Percentiles rank a stretch among this genome's conserved stretches.
Conservation (phyloP, 2,113 vertebrate species). For the Dasyurus viverrinus region DNA sequence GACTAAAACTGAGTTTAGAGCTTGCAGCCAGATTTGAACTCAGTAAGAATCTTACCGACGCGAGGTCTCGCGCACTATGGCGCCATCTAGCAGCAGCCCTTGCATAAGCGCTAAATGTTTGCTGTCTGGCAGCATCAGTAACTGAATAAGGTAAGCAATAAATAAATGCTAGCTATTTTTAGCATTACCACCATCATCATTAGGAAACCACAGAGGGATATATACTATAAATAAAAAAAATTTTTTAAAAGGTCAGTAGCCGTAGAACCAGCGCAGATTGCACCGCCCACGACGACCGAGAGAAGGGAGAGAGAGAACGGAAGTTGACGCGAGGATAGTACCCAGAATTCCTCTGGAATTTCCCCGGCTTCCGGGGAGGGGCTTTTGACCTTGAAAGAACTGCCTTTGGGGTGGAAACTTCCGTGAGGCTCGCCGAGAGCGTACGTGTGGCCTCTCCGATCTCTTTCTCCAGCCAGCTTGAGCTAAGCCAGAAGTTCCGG, state of each 20-base stretch:
- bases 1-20: too few species aligned
- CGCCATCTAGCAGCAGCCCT: too few species aligned
- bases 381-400: neutral
- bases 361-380: neutral
- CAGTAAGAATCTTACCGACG: too few species aligned
- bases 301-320: neutral
- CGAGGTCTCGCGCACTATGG: too few species aligned
- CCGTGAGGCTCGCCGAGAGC: neutral
- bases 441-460: too few species aligned
- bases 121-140: too few species aligned
- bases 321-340: neutral
- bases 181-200: rapidly evolving
- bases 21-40: too few species aligned
- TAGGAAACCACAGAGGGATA: neutral
- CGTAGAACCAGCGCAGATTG: neutral
- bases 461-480: neutral
- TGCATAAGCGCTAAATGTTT: too few species aligned
- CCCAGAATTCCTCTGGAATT: neutral
- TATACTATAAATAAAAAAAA: neutral
- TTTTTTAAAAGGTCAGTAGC: too few species aligned
- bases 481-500: neutral
- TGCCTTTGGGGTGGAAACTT: neutral
- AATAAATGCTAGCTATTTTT: neutral
- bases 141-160: neutral
- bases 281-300: neutral